phyloP scores from a whole-genome alignment of 2,113 vertebrate species.

The Lycocorax pyrrhopterus region DNA sequence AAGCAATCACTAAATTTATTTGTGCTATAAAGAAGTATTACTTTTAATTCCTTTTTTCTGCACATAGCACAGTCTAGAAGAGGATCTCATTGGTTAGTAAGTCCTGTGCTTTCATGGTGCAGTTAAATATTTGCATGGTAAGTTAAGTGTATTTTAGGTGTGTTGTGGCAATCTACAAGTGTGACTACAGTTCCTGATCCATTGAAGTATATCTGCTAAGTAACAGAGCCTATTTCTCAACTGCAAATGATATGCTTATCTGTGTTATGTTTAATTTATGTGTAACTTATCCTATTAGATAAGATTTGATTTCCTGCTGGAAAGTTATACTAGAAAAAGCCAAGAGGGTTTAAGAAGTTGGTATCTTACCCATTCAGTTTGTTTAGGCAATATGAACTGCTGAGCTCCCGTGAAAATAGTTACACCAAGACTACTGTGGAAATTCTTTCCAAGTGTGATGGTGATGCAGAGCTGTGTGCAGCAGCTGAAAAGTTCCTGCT shows the following conservation, averaged over 20 bases:
- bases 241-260: background rate
- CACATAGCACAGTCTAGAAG: background rate
- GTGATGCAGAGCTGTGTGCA: background rate
- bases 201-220: background rate
- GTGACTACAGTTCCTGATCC: background rate
- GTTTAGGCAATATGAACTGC: background rate
- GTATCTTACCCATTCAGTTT: fast-evolving
- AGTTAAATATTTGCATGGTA: constrained; percentile 14
- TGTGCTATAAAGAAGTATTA: background rate
- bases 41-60: background rate
- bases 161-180: background rate
- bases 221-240: background rate
- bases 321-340: background rate
- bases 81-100: background rate
- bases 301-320: background rate
- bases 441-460: fast-evolving
- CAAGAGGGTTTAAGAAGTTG: background rate
- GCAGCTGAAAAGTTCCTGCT: background rate
- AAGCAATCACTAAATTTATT: background rate
- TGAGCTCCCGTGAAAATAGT: background rate
- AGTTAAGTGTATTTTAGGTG: background rate
- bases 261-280: background rate
- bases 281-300: background rate
- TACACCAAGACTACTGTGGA: background rate
- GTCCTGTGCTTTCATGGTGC: background rate